Conservation (phyloP, 30 jellyfish, hydroid and myxozoan species). For the Aurelia aurita complex sp. Pacific region DNA sequence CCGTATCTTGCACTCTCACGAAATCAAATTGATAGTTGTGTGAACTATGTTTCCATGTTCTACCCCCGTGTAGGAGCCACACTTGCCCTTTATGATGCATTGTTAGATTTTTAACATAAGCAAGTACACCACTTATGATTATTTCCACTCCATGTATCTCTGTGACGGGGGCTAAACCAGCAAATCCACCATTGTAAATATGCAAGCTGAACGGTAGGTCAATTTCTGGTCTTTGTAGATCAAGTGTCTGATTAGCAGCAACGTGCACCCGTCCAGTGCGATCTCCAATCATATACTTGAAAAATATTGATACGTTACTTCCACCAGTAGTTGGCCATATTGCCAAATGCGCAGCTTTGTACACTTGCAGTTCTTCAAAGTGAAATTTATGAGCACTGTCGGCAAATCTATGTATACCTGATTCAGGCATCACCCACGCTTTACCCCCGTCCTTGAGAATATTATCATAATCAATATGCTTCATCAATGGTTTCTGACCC, state of each 20-base stretch:
- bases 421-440: conserved; percentile 80
- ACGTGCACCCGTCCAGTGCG: conserved; percentile 73
- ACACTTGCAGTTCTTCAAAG: conserved; percentile 69
- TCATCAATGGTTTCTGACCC: conserved; percentile 51
- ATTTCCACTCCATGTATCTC: conserved; percentile 65
- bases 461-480: conserved; percentile 46
- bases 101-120: conserved; percentile 53
- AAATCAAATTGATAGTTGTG: conserved; percentile 50
- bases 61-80: conserved; percentile 72
- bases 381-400: conserved; percentile 53
- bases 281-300: conserved; percentile 72
- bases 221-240: conserved; percentile 53
- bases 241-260: conserved; percentile 68
- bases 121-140: conserved; percentile 59
- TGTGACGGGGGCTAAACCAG: conserved; percentile 68
- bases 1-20: conserved; percentile 71
- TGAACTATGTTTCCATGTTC: conserved; percentile 36
- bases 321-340: conserved; percentile 55
- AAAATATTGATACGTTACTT: conserved; percentile 47
- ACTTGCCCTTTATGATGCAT: conserved; percentile 64
- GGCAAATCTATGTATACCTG: conserved; percentile 65
- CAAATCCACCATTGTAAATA: conserved; percentile 59
- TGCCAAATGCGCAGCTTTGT: conserved; percentile 61
- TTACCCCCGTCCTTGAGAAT: conserved; percentile 61
- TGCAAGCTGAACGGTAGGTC: conserved; percentile 64